Percentiles rank a stretch among this genome's conserved stretches.
These are phyloP conservation scores for Anoura caudifer DNA, from an alignment of 2,113 vertebrate species.

Conservation along the genomic window DNA sequence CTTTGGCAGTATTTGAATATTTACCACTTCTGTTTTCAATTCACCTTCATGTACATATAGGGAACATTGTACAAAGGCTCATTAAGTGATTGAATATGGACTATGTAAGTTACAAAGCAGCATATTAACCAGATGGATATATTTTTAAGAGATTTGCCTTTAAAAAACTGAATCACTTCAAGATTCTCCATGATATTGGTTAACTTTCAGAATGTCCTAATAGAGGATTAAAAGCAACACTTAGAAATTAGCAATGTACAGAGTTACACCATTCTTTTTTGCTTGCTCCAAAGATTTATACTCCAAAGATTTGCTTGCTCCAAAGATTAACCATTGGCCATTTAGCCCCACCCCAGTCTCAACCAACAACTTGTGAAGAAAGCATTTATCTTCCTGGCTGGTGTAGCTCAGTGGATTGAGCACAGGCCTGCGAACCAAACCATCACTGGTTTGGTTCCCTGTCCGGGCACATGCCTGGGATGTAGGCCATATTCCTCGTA, in stretches of 20 bases:
- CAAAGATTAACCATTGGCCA: not conserved
- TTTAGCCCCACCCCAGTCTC: not conserved
- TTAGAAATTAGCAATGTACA: not conserved
- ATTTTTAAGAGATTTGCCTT: conserved; percentile 47
- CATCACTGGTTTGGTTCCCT: too few species aligned
- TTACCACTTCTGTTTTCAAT: conserved; percentile 37
- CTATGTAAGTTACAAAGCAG: conserved; percentile 60
- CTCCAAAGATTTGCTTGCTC: not conserved
- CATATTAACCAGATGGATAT: conserved; percentile 52
- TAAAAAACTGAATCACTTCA: conserved; percentile 28
- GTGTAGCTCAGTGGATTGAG: too few species aligned
- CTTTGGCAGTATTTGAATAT: conserved; percentile 8
- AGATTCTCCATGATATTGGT: not conserved
- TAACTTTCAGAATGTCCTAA: conserved; percentile 53
- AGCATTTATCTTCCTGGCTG: too few species aligned
- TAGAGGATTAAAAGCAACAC: not conserved
- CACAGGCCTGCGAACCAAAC: too few species aligned
- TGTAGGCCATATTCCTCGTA: too few species aligned
- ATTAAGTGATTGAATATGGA: conserved; percentile 70
- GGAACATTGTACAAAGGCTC: conserved; percentile 53
- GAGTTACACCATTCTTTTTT: not conserved
- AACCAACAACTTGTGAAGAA: not conserved
- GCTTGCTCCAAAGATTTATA: not conserved
- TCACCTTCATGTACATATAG: conserved; percentile 56
- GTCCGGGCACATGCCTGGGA: too few species aligned